Conservation (phyloP, 2,888 invertebrate species). For the Iphiclides podalirius region DNA sequence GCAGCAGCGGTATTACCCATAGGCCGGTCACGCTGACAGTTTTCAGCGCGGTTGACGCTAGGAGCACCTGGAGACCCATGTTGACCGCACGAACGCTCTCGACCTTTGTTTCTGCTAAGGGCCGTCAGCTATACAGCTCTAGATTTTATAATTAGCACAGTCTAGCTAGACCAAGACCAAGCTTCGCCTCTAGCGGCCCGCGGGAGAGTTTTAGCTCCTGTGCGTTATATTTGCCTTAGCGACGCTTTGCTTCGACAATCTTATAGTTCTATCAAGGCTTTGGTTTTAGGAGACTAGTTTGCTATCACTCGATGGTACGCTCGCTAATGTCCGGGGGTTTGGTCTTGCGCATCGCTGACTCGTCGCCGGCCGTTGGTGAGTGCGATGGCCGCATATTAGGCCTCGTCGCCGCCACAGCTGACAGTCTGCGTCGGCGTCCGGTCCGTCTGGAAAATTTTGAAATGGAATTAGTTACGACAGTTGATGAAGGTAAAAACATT, state of each 20-base stretch:
- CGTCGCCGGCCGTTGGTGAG: conserved; percentile 40
- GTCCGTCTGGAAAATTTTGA: conserved; percentile 27
- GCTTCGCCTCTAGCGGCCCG: too few species aligned
- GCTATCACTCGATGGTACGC: conserved; percentile 35
- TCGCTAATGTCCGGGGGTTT: conserved; percentile 62
- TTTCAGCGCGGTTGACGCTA: conserved; percentile 89
- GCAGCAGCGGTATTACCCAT: conserved; percentile 90
- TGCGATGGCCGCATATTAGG: conserved; percentile 62
- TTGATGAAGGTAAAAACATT: too few species aligned
- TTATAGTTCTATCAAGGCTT: too few species aligned
- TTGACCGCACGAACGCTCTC: too few species aligned
- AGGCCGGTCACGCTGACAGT: conserved; percentile 88
- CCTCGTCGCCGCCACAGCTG: conserved; percentile 42
- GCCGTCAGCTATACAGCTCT: too few species aligned
- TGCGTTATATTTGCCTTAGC: too few species aligned
- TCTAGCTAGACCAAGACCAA: not conserved
- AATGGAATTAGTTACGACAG: not conserved
- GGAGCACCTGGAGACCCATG: conserved; percentile 87
- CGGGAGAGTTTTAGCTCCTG: too few species aligned
- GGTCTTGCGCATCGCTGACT: conserved; percentile 57
- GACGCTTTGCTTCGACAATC: too few species aligned
- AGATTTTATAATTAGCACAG: too few species aligned
- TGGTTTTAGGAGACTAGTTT: conserved; percentile 42
- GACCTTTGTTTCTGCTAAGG: conserved; percentile 21
- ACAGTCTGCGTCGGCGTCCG: conserved; percentile 6